A percentile compares a stretch with the other conserved stretches of the same genome.
phyloP scores from a whole-genome alignment of 2,113 vertebrate species.

The Xiphophorus maculatus region DNA sequence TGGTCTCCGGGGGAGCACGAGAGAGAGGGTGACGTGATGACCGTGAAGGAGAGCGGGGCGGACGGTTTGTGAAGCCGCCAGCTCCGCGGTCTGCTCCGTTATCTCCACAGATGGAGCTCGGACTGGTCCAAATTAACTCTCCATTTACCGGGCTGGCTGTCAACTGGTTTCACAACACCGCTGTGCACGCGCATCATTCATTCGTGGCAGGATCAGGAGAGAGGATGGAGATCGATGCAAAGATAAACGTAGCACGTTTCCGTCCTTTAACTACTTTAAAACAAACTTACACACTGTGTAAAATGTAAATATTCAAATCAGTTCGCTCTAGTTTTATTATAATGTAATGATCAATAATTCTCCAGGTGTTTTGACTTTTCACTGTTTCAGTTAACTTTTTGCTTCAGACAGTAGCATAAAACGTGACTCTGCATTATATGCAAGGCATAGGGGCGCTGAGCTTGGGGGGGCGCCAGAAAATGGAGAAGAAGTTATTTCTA shows the following conservation, averaged over 20 bases:
- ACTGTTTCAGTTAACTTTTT: too few species aligned
- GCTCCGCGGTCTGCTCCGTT: neutral
- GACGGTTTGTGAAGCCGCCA: neutral
- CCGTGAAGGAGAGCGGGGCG: conserved; percentile 32
- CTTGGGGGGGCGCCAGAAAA: too few species aligned
- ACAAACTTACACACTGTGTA: too few species aligned
- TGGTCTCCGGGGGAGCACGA: conserved; percentile 27
- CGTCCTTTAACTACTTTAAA: too few species aligned
- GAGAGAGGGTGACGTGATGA: conserved; percentile 56
- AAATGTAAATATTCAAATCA: neutral
- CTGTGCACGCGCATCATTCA: conserved; percentile 27
- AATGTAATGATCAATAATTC: too few species aligned
- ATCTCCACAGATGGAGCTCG: neutral
- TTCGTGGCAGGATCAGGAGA: conserved; percentile 9
- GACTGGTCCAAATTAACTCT: neutral
- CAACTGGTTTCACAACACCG: neutral
- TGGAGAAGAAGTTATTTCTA: too few species aligned
- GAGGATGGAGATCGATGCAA: neutral
- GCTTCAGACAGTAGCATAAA: too few species aligned
- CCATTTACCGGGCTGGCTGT: neutral
- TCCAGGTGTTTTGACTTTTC: too few species aligned
- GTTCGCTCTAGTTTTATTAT: neutral
- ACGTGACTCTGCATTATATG: too few species aligned
- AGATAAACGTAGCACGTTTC: neutral
- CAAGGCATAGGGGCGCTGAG: too few species aligned